These are phyloP conservation scores for Rhogogaster chlorosoma DNA, from an alignment of 2,888 invertebrate genomes.

Conservation along the genomic window DNA sequence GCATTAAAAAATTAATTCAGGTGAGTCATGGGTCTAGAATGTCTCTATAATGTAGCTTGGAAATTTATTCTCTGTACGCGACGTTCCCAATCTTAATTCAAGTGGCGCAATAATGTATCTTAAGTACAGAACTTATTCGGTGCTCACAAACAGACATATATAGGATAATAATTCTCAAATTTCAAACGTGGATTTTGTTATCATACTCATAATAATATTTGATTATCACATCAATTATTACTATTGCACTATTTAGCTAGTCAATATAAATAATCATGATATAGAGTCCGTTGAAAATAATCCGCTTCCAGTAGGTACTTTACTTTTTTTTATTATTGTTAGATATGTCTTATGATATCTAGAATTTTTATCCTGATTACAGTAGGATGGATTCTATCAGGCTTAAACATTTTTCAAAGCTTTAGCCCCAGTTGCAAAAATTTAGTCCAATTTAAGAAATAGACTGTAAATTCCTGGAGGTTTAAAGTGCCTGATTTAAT, in stretches of 20 bases:
- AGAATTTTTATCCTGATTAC: neutral
- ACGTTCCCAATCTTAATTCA: neutral
- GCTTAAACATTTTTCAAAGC: neutral
- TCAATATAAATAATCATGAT: neutral
- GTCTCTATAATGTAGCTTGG: neutral
- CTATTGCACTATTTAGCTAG: neutral
- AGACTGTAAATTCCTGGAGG: neutral
- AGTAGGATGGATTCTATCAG: neutral
- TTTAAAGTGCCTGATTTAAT: neutral
- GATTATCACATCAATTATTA: neutral
- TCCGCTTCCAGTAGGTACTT: neutral
- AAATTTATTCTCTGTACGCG: neutral
- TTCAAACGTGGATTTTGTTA: neutral
- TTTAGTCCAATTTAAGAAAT: neutral
- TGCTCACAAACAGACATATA: neutral
- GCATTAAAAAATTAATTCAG: conserved; percentile 1
- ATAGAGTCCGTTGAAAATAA: neutral
- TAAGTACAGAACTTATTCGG: conserved; percentile 7
- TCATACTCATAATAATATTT: neutral
- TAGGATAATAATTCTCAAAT: neutral
- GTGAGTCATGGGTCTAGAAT: conserved; percentile 29
- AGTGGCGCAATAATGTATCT: neutral
- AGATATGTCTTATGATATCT: neutral
- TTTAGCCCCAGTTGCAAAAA: neutral
- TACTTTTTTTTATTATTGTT: neutral